Base-by-base conservation (phyloP, 2,888 invertebrate genomes). In the Tetragnatha montana region DNA sequence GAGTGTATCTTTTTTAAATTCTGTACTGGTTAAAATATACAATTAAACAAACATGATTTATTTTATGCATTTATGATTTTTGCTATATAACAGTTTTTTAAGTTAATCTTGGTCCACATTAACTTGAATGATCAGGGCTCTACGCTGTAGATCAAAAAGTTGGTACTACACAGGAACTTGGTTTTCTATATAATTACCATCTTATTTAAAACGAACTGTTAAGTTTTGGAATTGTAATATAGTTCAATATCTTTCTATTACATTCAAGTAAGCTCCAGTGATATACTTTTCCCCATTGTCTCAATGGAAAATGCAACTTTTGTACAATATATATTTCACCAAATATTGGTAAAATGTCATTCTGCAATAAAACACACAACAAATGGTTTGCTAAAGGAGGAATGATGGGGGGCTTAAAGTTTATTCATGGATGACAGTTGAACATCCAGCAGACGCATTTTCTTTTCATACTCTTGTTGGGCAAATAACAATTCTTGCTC, bases 401-500 rank as follows among this genome's bases (percentile, higher is more conserved):
- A 89, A 89, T 86, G 85, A 76, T 70, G 50, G 74, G 19, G 22
- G 12, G 19, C 1, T 71, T 82, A 83, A 75, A 81, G 50, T 49
- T 90, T 82, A 51, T 90, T 90, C 87, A 90, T 90, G 8, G 90
- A 87, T 50, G 90, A 87, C 8, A 90, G 35, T 51, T 90, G 90
- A 35, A 90, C 82, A 79, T 90, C 90, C 21, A 90, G 49, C 47
- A 90, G 51, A 21, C 90, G 78, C 90, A 90, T 90, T 74, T 90
- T 90, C 70, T 90, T 90, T 35, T 90, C 90, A n/a, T 90, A 90
- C 22, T 90, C 90, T 68, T 90, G 90, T 8, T 81, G 81, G 47
- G 90, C 86, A 82, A 87, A 87, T 22, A 90, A n/a, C 49, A 90
- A 22, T 74, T 90, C 90, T 83, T 90, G 90, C 49, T 90, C 90